A percentile compares a stretch with the other conserved stretches of the same genome.
phyloP scores from a whole-genome alignment of 2,888 invertebrate genomes.

The Eretmocerus hayati region DNA sequence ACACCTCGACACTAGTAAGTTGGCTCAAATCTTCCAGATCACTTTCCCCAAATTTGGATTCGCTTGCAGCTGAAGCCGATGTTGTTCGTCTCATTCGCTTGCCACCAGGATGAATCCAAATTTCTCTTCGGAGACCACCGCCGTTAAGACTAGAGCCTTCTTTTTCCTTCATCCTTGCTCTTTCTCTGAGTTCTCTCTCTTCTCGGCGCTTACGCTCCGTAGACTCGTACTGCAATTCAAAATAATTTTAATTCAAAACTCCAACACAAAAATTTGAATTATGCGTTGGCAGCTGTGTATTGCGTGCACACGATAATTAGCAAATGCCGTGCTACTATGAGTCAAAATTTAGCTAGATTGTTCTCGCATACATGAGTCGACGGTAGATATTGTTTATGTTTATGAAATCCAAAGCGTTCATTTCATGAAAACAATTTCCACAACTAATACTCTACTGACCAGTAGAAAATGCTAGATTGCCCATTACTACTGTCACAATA shows the following conservation, averaged over 20 bases:
- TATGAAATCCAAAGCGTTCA: no score
- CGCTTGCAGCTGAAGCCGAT: conserved; percentile 48
- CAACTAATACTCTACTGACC: no score
- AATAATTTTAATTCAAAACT: not conserved
- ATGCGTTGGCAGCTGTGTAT: conserved; percentile 13
- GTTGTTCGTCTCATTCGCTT: conserved; percentile 61
- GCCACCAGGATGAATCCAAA: conserved; percentile 82
- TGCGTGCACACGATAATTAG: conserved; percentile 21
- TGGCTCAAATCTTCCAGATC: conserved; percentile 63
- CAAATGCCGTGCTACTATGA: no score
- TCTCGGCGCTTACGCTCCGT: conserved; percentile 74
- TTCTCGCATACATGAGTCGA: no score
- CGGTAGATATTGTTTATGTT: no score
- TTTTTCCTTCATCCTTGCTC: conserved; percentile 54
- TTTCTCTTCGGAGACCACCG: conserved; percentile 62
- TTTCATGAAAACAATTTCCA: no score
- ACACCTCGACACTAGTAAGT: conserved; percentile 71
- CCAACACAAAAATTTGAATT: not conserved
- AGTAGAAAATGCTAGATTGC: no score
- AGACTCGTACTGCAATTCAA: conserved; percentile 75
- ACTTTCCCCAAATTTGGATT: conserved; percentile 47
- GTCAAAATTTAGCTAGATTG: no score
- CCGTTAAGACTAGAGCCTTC: conserved; percentile 48
- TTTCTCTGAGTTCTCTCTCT: conserved; percentile 52
- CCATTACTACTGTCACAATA: no score